A percentile compares a stretch with the other conserved stretches of the same genome.
Conservation (phyloP, 2,888 invertebrate species). For the Cartodere bifasciata region DNA sequence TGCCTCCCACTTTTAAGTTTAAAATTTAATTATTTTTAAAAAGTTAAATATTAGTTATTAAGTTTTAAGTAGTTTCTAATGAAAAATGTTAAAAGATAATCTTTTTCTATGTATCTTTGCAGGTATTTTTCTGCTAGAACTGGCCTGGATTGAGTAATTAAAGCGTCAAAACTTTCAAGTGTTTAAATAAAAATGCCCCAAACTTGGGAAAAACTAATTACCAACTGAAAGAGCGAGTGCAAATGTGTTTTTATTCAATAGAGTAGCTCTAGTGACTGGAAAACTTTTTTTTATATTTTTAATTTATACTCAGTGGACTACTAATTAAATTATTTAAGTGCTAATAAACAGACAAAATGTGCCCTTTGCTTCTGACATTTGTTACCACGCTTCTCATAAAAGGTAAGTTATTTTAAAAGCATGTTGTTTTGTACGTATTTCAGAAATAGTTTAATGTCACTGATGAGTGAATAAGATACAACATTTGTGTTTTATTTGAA, state of each 20-base stretch:
- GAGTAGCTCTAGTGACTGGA: constrained; percentile 9
- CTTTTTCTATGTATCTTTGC: constrained; percentile 13
- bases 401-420: constrained; percentile 11
- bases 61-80: constrained; percentile 2
- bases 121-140: constrained; percentile 11
- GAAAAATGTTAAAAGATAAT: constrained; percentile 2
- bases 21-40: too few relatives aligned
- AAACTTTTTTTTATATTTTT: too few relatives aligned
- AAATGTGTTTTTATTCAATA: constrained; percentile 15
- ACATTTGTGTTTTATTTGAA: too few relatives aligned
- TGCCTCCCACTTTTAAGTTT: too few relatives aligned
- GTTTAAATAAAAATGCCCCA: constrained; percentile 13
- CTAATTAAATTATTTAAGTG: too few relatives aligned
- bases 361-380: constrained; percentile 10
- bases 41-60: too few relatives aligned
- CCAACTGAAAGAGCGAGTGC: constrained; percentile 11
- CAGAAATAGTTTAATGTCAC: too few relatives aligned
- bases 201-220: constrained; percentile 13
- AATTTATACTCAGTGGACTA: too few relatives aligned
- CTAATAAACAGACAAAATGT: too few relatives aligned
- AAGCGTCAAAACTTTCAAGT: constrained; percentile 12
- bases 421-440: too few relatives aligned
- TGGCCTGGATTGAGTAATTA: constrained; percentile 10
- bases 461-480: too few relatives aligned
- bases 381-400: constrained; percentile 11